phyloP scores from a whole-genome alignment of 2,888 invertebrate genomes.

The Sepiola atlantica region DNA sequence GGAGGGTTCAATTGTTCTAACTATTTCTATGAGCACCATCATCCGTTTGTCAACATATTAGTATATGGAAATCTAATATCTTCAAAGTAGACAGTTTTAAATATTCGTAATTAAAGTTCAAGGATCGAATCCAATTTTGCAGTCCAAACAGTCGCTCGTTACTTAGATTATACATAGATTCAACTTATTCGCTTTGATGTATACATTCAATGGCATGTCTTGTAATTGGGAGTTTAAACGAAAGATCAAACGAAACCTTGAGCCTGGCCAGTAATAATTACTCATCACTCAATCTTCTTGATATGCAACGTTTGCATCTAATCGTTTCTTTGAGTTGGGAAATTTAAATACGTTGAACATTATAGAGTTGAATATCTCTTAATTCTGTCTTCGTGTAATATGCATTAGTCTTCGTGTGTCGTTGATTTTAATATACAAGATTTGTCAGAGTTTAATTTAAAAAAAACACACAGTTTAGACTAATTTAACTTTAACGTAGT shows the following conservation, averaged over 20 bases:
- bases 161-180: not conserved
- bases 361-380: not conserved
- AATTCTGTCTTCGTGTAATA: not conserved
- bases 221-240: not conserved
- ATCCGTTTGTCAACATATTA: not conserved
- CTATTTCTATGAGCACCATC: too few relatives aligned
- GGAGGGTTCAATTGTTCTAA: too few relatives aligned
- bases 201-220: not conserved
- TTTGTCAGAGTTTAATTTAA: not conserved
- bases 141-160: not conserved
- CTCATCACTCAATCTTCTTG: not conserved
- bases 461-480: not conserved
- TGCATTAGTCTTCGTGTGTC: not conserved
- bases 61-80: not conserved
- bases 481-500: too few relatives aligned
- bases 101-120: not conserved
- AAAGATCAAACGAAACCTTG: not conserved
- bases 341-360: not conserved
- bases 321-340: not conserved
- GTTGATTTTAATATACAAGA: not conserved
- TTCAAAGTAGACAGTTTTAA: not conserved
- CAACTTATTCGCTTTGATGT: not conserved
- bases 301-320: not conserved
- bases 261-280: not conserved
- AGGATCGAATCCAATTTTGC: slow-evolving; percentile 4